Evolutionary conservation across 2,888 invertebrate species (phyloP).

Genomic region (Metallyticus violacea): DNA sequence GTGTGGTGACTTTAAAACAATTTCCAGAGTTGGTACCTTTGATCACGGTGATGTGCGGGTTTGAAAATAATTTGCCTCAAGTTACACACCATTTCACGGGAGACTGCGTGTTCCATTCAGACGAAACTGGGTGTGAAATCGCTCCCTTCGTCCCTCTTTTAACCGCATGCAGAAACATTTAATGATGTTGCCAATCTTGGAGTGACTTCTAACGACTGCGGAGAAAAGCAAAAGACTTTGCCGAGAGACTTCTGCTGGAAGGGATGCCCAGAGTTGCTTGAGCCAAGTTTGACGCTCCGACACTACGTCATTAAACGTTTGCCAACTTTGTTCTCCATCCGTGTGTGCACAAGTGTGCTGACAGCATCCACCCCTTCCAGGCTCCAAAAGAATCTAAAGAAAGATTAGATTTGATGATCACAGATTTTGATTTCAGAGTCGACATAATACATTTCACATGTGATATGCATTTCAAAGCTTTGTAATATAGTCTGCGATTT

Average conservation of each 20-base stretch:
- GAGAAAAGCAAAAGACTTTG: constrained; percentile 8
- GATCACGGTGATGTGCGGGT: constrained; percentile 22
- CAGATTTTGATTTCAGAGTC: neutral
- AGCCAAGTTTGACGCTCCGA: neutral
- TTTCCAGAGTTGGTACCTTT: constrained; percentile 25
- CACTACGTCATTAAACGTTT: neutral
- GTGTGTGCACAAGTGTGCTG: neutral
- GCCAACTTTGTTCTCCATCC: neutral
- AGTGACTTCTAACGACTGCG: constrained; percentile 28
- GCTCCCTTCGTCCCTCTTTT: constrained; percentile 13
- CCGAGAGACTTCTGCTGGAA: neutral
- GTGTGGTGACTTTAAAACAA: constrained; percentile 24
- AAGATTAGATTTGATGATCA: neutral
- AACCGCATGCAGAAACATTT: constrained; percentile 31
- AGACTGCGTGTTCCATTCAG: constrained; percentile 21
- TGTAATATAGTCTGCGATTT: too few relatives aligned
- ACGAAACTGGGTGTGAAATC: constrained; percentile 32
- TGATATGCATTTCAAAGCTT: too few relatives aligned
- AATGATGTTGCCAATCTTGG: constrained; percentile 34
- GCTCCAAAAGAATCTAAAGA: neutral
- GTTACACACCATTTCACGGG: constrained; percentile 30
- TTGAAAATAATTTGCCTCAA: constrained; percentile 25
- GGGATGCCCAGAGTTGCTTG: neutral
- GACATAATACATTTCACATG: too few relatives aligned
- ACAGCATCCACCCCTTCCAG: neutral